These are phyloP conservation scores for Furcifer pardalis DNA, from an alignment of 2,797 vertebrate species.

Conservation along the genomic window DNA sequence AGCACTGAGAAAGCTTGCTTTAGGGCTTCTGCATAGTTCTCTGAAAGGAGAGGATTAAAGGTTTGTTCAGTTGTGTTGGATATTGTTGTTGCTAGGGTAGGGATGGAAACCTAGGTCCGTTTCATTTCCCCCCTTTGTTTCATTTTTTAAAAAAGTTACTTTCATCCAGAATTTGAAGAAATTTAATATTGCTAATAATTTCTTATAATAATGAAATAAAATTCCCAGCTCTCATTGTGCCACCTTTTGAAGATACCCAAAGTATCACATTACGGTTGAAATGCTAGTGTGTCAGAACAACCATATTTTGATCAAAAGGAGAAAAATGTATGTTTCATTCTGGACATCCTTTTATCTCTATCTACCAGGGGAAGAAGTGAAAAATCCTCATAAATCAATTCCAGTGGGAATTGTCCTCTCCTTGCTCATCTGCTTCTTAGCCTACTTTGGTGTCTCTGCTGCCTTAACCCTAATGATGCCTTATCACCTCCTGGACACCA, in stretches of 20 bases:
- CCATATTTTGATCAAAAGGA: background rate
- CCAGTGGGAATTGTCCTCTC: slow-evolving; percentile 85
- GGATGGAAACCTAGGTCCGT: too few species aligned
- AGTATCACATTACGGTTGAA: background rate
- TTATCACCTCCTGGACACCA: slow-evolving; percentile 81
- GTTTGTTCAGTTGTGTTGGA: background rate
- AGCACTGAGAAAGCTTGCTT: too few species aligned
- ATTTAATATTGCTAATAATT: too few species aligned
- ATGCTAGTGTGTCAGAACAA: background rate
- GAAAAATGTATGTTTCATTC: background rate
- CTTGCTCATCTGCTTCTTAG: slow-evolving; percentile 87
- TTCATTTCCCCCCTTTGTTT: too few species aligned
- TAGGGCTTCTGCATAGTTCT: background rate
- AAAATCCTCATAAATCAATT: slow-evolving; percentile 85
- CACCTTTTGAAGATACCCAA: background rate
- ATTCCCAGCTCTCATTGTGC: background rate
- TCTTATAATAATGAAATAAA: too few species aligned
- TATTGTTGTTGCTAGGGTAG: background rate
- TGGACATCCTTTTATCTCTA: slow-evolving; percentile 26
- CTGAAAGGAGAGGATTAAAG: background rate
- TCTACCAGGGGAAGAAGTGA: slow-evolving; percentile 87
- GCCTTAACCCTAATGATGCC: slow-evolving; percentile 91
- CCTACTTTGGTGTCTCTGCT: slow-evolving; percentile 87
- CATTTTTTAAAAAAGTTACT: too few species aligned
- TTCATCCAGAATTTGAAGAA: too few species aligned